phyloP scores from a whole-genome alignment of 2,113 vertebrate genomes.

The rat (Rattus norvegicus) region DNA sequence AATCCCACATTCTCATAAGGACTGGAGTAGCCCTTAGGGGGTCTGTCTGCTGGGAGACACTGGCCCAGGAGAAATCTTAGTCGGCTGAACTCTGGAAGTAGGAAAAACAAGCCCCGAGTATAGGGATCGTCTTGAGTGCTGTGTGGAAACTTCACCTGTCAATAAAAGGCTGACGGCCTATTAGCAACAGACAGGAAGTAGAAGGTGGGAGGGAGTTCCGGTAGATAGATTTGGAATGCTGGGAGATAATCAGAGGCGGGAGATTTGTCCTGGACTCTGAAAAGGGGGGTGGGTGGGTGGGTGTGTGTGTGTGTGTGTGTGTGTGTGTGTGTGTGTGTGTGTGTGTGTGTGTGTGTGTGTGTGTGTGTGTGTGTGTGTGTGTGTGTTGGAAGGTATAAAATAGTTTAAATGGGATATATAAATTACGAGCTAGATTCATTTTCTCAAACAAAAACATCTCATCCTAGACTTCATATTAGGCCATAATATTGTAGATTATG shows the following conservation, averaged over 20 bases:
- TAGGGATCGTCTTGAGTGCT: background rate
- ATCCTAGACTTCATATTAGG: no score
- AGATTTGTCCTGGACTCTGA: background rate
- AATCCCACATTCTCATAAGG: accelerated
- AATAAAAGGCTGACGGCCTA: background rate
- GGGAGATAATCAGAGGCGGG: background rate
- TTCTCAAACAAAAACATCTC: no score
- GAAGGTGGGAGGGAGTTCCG: background rate
- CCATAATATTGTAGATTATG: background rate
- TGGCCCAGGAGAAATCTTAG: accelerated
- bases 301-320: no score
- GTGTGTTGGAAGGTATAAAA: background rate
- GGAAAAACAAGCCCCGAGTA: background rate
- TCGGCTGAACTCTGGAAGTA: background rate
- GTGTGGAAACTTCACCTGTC: background rate
- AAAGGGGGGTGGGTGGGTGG: background rate
- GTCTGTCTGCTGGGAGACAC: accelerated
- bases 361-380: no score
- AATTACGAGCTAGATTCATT: background rate
- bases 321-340: no score
- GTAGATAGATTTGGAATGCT: background rate
- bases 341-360: no score
- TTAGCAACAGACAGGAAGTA: background rate
- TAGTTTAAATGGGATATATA: background rate
- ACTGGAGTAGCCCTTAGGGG: background rate